phyloP scores from a whole-genome alignment of 2,888 invertebrate species.

The Dermolepida albohirtum region DNA sequence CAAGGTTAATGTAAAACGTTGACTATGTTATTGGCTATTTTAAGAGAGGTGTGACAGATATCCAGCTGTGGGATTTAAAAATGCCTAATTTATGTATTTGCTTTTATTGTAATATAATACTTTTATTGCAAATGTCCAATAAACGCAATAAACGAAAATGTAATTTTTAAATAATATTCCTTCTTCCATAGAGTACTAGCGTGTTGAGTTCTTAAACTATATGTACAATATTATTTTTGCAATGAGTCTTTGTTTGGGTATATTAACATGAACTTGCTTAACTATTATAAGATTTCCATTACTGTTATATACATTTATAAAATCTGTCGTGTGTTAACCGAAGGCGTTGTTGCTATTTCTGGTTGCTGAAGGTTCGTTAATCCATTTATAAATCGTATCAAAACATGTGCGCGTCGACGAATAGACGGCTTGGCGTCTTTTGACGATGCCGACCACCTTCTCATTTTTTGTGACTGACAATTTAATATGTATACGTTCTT shows the following conservation, averaged over 20 bases:
- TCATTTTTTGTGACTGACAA: background rate
- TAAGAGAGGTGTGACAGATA: constrained; percentile 28
- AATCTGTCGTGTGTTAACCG: constrained; percentile 4
- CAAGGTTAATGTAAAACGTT: constrained; percentile 35
- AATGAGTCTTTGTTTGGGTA: too few species aligned
- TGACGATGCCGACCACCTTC: constrained; percentile 16
- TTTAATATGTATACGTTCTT: too few species aligned
- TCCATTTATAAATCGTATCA: constrained; percentile 38
- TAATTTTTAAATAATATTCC: too few species aligned
- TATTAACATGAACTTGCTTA: background rate
- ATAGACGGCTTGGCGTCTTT: constrained; percentile 42
- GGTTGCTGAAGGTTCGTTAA: constrained; percentile 31
- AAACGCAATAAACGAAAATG: too few species aligned
- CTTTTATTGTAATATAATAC: background rate
- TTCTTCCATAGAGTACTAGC: too few species aligned
- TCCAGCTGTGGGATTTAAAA: constrained; percentile 20
- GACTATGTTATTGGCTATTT: constrained; percentile 22
- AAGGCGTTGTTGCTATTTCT: constrained; percentile 33
- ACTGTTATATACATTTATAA: background rate
- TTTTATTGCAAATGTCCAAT: background rate
- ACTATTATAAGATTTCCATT: background rate
- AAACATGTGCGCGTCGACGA: constrained; percentile 34
- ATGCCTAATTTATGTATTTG: constrained; percentile 1
- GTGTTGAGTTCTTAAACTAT: too few species aligned
- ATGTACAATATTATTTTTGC: too few species aligned